phyloP scores from a whole-genome alignment of 2,113 vertebrate genomes.

The Aix galericulata region DNA sequence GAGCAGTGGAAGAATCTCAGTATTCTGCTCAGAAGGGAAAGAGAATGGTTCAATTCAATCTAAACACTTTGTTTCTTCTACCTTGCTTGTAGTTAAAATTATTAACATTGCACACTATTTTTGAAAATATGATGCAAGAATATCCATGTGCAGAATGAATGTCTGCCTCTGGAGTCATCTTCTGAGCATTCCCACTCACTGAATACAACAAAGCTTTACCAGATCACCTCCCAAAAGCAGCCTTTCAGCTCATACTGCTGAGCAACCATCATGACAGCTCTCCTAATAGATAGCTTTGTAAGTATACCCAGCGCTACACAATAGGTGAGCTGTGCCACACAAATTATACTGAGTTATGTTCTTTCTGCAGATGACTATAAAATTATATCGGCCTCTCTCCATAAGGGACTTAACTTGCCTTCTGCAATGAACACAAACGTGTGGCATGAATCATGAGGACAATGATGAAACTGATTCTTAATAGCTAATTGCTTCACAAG shows the following conservation, averaged over 20 bases:
- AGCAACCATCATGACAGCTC: not conserved
- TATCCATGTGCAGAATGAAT: not conserved
- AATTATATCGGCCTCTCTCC: conserved; percentile 42
- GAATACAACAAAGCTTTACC: not conserved
- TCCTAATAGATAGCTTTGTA: not conserved
- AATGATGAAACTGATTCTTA: conserved; percentile 33
- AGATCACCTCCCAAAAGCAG: not conserved
- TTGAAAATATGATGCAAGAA: not conserved
- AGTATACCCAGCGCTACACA: not conserved
- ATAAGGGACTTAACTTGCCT: conserved; percentile 30
- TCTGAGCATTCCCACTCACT: not conserved
- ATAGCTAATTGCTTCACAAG: conserved; percentile 44
- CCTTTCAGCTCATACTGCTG: not conserved
- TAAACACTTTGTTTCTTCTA: not conserved
- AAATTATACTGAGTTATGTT: conserved; percentile 52
- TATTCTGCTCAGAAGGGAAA: not conserved
- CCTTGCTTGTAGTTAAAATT: not conserved
- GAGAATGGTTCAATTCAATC: not conserved
- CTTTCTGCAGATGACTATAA: conserved; percentile 36
- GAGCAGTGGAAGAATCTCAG: not conserved
- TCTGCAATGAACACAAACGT: conserved; percentile 32
- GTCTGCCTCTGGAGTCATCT: not conserved
- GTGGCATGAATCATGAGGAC: conserved; percentile 34
- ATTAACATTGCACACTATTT: not conserved
- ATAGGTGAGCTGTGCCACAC: conserved; percentile 14